Evolutionary conservation across 1,140 invertebrate species (phyloP), one percentile per base, ranked within the genome.

Genomic region (Sinonovacula constricta): DNA sequence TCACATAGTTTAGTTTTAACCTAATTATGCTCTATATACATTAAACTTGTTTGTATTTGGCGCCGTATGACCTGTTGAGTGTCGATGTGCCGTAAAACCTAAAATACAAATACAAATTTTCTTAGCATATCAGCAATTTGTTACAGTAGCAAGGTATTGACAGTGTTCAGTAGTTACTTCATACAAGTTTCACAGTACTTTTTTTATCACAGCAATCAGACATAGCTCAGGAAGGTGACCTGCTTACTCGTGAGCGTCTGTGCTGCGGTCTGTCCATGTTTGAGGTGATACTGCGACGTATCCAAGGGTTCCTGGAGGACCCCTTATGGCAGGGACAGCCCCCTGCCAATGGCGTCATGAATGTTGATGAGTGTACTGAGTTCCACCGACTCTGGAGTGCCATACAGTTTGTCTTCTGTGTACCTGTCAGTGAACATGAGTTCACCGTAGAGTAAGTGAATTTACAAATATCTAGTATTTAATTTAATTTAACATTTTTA

Each of bases 251-350:
- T 83, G 98, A 99, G 92, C 93, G 98, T 0, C 93, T 99, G 1
- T 99, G 98, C 90, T 99, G 98, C 92, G 98, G 98, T n/a, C 92
- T 99, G 36, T 98, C 97, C 30, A 97, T 99, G 88, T 99, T 99
- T 92, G 97, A 99, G 91, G 96, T 98, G 1, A 96, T 99, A 62
- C 92, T 98, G 54, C 95, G 95, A 71, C 93, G 97, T 81, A 93
- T 99, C 53, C 93, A 96, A 85, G 94, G 95, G 79, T 97, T 96
- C 89, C 91, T 98, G 57, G 86, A 90, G 39, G 96, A 98, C 91
- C 95, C 96, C 0, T 93, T 97, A 36, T 99, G 98, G 97, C 94
- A 95, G 59, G 97, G 97, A 24, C 94, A 95, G 33, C 82, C 87
- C 4, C 95, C 97, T 57, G 94, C 97, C 49, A 97, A 98, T 92